A percentile compares a stretch with the other conserved stretches of the same genome.
Evolutionary conservation across 2,888 invertebrate species (phyloP).

Genomic region (Tipula confusa): DNA sequence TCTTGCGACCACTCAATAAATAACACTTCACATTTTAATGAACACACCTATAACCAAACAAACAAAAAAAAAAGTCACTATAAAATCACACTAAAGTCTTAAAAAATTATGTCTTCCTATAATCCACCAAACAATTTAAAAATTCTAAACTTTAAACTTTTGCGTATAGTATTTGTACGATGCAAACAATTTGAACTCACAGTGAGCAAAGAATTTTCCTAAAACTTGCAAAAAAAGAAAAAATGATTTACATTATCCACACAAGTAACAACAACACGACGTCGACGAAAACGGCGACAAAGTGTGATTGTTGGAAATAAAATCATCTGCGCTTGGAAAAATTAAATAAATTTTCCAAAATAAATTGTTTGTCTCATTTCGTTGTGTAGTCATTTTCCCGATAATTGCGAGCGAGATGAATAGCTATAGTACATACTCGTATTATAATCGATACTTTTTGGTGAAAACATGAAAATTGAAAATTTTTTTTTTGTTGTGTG

Average conservation of each 20-base stretch:
- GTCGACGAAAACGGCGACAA: background rate
- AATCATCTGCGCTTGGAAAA: constrained; percentile 1
- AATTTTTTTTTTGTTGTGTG: background rate
- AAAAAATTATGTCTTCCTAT: background rate
- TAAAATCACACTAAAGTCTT: background rate
- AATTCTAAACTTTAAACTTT: background rate
- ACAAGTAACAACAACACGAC: background rate
- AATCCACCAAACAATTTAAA: background rate
- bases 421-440: background rate
- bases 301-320: background rate
- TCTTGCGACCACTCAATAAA: background rate
- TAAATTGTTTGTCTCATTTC: background rate
- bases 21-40: background rate
- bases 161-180: too few relatives aligned
- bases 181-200: background rate
- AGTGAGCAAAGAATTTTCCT: background rate
- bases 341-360: background rate
- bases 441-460: background rate
- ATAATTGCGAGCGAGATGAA: background rate
- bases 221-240: background rate
- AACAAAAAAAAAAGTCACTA: background rate
- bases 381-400: background rate
- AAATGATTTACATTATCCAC: background rate
- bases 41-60: background rate
- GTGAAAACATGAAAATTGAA: background rate